Conservation (phyloP, 2,888 invertebrate species). For the Nesidiocoris tenuis region DNA sequence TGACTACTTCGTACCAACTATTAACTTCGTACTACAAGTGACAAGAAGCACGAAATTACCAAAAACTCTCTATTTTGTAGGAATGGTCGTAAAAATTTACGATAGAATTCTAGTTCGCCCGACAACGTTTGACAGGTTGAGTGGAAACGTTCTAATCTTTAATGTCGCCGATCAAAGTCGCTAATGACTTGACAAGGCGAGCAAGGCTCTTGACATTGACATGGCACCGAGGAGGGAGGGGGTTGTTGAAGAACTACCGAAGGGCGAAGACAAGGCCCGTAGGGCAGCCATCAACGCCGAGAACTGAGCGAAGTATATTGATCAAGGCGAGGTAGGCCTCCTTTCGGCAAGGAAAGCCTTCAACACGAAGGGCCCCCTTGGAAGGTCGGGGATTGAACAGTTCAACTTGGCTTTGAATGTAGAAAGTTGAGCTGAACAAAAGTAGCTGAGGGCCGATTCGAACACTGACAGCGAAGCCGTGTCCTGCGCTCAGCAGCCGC, state of each 20-base stretch:
- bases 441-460: neutral
- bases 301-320: conserved; percentile 4
- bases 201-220: neutral
- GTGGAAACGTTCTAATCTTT: neutral
- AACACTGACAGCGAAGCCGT: neutral
- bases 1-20: no score
- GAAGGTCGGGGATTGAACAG: neutral
- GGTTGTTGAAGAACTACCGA: neutral
- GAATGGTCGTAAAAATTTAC: no score
- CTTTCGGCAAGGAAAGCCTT: neutral
- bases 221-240: neutral
- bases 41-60: no score
- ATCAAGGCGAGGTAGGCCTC: conserved; percentile 2
- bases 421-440: conserved; percentile 4
- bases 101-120: no score
- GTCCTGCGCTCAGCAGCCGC: neutral
- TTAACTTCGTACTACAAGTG: no score
- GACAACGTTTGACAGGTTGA: neutral
- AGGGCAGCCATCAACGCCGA: neutral
- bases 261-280: neutral
- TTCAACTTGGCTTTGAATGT: conserved; percentile 10
- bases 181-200: neutral
- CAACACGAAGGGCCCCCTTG: neutral
- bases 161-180: neutral
- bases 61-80: no score